A percentile compares a stretch with the other conserved stretches of the same genome.
Conservation (phyloP, 2,113 vertebrate genomes). For the Pycnonotus jocosus region DNA sequence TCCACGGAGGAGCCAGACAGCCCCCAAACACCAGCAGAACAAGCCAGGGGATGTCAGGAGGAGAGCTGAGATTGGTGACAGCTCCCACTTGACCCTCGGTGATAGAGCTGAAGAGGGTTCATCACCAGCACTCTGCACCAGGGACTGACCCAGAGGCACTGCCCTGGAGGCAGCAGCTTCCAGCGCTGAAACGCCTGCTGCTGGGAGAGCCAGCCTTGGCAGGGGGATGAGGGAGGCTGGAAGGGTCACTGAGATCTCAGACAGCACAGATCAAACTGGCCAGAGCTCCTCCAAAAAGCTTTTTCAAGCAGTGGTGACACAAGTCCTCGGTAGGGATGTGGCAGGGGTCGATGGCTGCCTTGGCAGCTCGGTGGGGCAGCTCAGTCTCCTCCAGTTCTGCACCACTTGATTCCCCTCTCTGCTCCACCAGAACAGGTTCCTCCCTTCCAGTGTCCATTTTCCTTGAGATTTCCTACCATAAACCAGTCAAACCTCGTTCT, state of each 20-base stretch:
- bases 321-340: not conserved
- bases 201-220: not conserved
- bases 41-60: not conserved
- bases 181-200: not conserved
- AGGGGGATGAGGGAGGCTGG: not conserved
- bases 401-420: not conserved
- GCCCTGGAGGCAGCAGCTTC: not conserved
- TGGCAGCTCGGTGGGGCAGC: not conserved
- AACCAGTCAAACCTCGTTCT: not conserved
- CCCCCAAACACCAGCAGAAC: not conserved
- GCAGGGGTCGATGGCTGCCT: accelerated
- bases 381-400: not conserved
- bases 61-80: not conserved
- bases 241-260: not conserved
- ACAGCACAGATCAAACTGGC: not conserved
- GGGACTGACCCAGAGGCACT: not conserved
- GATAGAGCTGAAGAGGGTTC: not conserved
- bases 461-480: not conserved
- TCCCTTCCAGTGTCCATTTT: not conserved
- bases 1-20: not conserved
- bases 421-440: not conserved
- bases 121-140: not conserved
- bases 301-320: not conserved
- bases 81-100: not conserved
- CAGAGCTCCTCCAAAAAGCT: not conserved